Evolutionary conservation across 2,888 invertebrate species (phyloP).

Genomic region (Monopis laevigella): DNA sequence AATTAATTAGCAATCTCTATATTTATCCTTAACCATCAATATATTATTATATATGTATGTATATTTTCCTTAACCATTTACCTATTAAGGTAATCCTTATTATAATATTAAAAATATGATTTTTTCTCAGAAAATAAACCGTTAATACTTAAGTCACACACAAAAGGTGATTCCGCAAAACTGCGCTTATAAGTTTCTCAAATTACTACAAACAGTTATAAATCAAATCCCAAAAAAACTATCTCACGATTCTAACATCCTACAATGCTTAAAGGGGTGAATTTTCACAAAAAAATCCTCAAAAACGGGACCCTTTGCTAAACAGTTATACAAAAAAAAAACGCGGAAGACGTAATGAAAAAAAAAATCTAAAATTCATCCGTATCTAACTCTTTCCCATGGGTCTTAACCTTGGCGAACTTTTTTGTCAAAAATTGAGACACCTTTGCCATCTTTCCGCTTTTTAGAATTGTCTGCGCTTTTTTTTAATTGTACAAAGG

Average conservation of each 20-base stretch:
- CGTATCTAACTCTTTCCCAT: slow-evolving; percentile 58
- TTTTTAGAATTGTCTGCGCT: slow-evolving; percentile 40
- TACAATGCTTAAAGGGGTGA: slow-evolving; percentile 61
- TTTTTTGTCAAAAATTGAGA: slow-evolving; percentile 58
- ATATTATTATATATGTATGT: no score
- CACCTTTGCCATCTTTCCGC: slow-evolving; percentile 64
- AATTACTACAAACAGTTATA: slow-evolving; percentile 65
- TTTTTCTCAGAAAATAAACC: slow-evolving; percentile 3
- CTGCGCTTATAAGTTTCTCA: slow-evolving; percentile 53
- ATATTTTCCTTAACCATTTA: no score
- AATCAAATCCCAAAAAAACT: slow-evolving; percentile 51
- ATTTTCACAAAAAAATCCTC: slow-evolving; percentile 32
- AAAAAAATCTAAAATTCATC: no score
- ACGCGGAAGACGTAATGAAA: slow-evolving; percentile 37
- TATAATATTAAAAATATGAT: slow-evolving; percentile 3
- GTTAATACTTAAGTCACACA: slow-evolving; percentile 5
- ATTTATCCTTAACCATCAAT: no score
- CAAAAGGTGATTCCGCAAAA: slow-evolving; percentile 12
- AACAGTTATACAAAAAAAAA: slow-evolving; percentile 48
- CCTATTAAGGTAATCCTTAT: no score
- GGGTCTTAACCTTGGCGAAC: slow-evolving; percentile 61
- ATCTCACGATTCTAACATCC: slow-evolving; percentile 57
- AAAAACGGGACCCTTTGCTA: slow-evolving; percentile 46
- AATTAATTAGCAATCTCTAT: no score
- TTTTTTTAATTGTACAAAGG: slow-evolving; percentile 35